phyloP scores from a whole-genome alignment of 2,888 invertebrate species.

The Coenonympha arcania region DNA sequence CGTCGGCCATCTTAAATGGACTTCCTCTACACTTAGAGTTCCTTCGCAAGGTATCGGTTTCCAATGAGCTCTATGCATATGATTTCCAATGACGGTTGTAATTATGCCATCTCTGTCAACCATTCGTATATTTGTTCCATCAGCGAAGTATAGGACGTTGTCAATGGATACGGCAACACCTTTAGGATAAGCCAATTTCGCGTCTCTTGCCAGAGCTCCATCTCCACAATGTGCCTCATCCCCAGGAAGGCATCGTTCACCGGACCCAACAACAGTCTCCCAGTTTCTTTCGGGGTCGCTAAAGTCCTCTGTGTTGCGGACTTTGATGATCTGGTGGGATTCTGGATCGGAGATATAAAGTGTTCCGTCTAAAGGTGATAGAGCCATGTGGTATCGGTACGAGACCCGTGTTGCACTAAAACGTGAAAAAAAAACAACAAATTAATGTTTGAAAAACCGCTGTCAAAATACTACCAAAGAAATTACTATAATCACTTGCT shows the following conservation, averaged over 20 bases:
- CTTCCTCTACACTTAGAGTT: slow-evolving; percentile 91
- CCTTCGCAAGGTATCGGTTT: slow-evolving; percentile 95
- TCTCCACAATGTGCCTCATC: slow-evolving; percentile 97
- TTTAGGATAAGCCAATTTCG: slow-evolving; percentile 96
- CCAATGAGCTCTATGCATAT: slow-evolving; percentile 95
- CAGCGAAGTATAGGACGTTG: slow-evolving; percentile 94
- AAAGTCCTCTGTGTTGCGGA: slow-evolving; percentile 86
- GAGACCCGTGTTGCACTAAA: slow-evolving; percentile 92
- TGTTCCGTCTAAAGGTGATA: slow-evolving; percentile 94
- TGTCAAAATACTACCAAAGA: too few species aligned
- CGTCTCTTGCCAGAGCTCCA: slow-evolving; percentile 91
- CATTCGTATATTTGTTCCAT: slow-evolving; percentile 95
- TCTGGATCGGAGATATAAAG: slow-evolving; percentile 97
- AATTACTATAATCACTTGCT: too few species aligned
- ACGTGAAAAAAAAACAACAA: slow-evolving; percentile 23
- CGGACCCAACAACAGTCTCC: slow-evolving; percentile 96
- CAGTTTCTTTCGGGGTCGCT: slow-evolving; percentile 92
- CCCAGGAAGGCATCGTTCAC: slow-evolving; percentile 92
- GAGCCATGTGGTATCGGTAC: slow-evolving; percentile 96
- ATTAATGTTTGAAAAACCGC: neutral
- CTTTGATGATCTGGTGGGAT: slow-evolving; percentile 93
- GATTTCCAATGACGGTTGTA: slow-evolving; percentile 92
- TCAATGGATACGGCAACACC: slow-evolving; percentile 95
- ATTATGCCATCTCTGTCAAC: slow-evolving; percentile 94
- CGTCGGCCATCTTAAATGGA: slow-evolving; percentile 96